Conservation (phyloP, 2,888 invertebrate species). For the Oscheius sp. region DNA sequence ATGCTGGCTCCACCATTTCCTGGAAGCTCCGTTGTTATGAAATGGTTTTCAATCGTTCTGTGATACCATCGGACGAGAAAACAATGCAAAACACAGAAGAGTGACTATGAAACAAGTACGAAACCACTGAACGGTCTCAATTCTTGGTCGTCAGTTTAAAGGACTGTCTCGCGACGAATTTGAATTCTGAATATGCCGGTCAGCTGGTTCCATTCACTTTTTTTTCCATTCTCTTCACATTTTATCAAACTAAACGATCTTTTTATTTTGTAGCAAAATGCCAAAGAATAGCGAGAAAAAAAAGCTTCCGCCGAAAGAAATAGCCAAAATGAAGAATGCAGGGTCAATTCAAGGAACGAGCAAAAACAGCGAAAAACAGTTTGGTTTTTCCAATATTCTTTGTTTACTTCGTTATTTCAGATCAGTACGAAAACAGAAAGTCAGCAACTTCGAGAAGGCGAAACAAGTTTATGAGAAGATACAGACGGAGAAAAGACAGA, state of each 20-base stretch:
- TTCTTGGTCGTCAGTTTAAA: too few relatives aligned
- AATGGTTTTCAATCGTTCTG: background rate
- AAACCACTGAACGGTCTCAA: background rate
- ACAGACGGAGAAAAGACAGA: slow-evolving; percentile 4
- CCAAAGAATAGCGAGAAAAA: background rate
- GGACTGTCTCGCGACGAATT: background rate
- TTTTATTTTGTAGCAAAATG: background rate
- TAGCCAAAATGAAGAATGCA: background rate
- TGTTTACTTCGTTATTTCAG: background rate
- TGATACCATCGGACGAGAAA: background rate
- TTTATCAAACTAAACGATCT: background rate
- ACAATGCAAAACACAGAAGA: background rate
- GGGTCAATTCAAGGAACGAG: background rate
- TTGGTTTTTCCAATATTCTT: background rate
- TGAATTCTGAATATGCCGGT: background rate
- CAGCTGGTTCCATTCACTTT: background rate
- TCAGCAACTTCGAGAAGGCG: slow-evolving; percentile 19
- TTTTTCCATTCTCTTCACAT: background rate
- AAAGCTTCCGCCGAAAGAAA: background rate
- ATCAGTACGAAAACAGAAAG: slow-evolving; percentile 20
- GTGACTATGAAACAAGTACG: background rate
- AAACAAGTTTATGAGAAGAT: slow-evolving; percentile 34
- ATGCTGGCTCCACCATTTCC: slow-evolving; percentile 66
- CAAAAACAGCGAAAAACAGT: background rate
- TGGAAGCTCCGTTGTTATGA: background rate